Conservation (phyloP, 2,888 invertebrate species). For the Megalurothrips usitatus region DNA sequence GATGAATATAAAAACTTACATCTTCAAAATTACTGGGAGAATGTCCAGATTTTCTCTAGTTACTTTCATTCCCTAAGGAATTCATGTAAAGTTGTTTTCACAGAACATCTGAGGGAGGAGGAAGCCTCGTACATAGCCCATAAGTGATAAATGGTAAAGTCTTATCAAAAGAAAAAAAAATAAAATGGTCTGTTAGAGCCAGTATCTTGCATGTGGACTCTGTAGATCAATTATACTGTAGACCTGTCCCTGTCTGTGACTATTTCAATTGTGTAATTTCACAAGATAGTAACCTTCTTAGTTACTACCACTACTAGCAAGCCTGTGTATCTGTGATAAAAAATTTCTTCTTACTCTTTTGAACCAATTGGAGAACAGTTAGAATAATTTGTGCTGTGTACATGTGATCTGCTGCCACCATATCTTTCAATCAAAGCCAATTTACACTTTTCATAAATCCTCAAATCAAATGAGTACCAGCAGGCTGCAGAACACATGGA, state of each 20-base stretch:
- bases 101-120: background rate
- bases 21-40: background rate
- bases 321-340: conserved; percentile 19
- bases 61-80: background rate
- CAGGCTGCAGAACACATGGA: background rate
- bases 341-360: conserved; percentile 3
- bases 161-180: background rate
- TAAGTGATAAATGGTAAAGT: background rate
- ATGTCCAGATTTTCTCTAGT: background rate
- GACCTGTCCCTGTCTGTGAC: conserved; percentile 21
- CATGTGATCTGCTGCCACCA: background rate
- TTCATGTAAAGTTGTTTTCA: background rate
- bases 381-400: background rate
- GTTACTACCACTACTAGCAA: conserved; percentile 17
- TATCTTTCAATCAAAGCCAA: background rate
- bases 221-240: conserved; percentile 9
- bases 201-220: conserved; percentile 12
- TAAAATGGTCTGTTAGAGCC: background rate
- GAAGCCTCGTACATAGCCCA: background rate
- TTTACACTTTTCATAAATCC: background rate
- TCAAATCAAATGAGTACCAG: background rate
- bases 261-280: conserved; percentile 19
- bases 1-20: background rate
- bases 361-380: background rate
- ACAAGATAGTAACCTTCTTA: conserved; percentile 22